phyloP scores from a whole-genome alignment of 2,888 invertebrate species.

The Ennomos fuscantarius region DNA sequence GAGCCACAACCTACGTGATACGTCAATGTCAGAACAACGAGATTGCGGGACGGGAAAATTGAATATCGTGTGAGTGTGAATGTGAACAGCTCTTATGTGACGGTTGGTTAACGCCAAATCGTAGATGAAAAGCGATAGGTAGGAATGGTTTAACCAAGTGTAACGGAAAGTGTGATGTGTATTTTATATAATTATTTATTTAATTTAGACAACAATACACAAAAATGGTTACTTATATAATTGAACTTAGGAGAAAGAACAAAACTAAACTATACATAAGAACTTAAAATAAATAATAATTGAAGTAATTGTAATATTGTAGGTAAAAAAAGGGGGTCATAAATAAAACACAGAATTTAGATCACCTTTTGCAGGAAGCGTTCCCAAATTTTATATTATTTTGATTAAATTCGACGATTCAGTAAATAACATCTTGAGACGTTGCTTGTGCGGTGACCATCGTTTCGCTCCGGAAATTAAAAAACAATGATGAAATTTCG shows the following conservation, averaged over 20 bases:
- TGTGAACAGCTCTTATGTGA: conserved; percentile 12
- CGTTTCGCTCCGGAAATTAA: background rate
- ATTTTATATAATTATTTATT: no score
- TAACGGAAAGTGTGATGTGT: background rate
- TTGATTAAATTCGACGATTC: conserved; percentile 48
- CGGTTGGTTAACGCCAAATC: conserved; percentile 8
- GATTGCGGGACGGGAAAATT: conserved; percentile 20
- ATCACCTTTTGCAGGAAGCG: no score
- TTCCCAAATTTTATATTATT: no score
- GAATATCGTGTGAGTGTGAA: conserved; percentile 20
- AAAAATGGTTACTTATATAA: no score
- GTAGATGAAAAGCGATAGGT: conserved; percentile 18
- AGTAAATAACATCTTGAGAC: conserved; percentile 54
- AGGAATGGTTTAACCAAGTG: background rate
- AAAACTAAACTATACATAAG: no score
- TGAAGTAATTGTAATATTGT: no score
- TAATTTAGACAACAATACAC: no score
- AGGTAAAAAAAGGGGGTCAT: no score
- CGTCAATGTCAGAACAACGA: conserved; percentile 26
- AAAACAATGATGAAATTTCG: no score
- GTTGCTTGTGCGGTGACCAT: conserved; percentile 18
- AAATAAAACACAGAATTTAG: no score
- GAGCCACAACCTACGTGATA: conserved; percentile 3
- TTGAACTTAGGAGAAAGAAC: no score
- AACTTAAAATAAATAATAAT: no score